phyloP scores from a whole-genome alignment of 2,113 vertebrate genomes.

The Callospermophilus lateralis region DNA sequence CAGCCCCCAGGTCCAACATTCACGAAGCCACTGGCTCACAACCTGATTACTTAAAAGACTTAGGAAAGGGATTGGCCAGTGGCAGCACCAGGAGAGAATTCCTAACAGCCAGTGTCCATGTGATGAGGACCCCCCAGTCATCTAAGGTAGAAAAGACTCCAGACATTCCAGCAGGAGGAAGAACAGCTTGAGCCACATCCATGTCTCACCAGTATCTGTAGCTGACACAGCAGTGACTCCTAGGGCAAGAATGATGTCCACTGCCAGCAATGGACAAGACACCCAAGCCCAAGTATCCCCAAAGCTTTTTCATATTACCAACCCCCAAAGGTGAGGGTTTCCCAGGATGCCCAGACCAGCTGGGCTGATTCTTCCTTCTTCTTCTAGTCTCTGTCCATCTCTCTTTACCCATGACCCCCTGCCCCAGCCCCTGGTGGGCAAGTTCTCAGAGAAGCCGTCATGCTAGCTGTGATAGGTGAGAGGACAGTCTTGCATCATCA shows the following conservation, averaged over 20 bases:
- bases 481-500: neutral
- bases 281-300: conserved; percentile 57
- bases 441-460: conserved; percentile 28
- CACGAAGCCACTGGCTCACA: conserved; percentile 29
- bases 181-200: conserved; percentile 20
- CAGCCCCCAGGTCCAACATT: neutral
- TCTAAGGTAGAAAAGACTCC: conserved; percentile 22
- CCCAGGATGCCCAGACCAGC: conserved; percentile 71
- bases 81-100: conserved; percentile 40
- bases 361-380: conserved; percentile 66
- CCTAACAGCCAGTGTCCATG: neutral
- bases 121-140: neutral
- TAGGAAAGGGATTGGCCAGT: conserved; percentile 36
- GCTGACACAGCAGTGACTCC: conserved; percentile 35
- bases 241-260: conserved; percentile 73
- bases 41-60: conserved; percentile 15
- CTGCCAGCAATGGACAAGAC: conserved; percentile 88
- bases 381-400: conserved; percentile 66
- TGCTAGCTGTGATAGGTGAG: neutral
- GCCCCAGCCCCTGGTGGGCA: neutral
- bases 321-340: conserved; percentile 64
- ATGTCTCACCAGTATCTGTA: conserved; percentile 19
- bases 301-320: conserved; percentile 68
- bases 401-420: conserved; percentile 5
- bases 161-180: conserved; percentile 23